Base-by-base conservation (phyloP, 2,888 invertebrate species). In the Lasius platythorax region DNA sequence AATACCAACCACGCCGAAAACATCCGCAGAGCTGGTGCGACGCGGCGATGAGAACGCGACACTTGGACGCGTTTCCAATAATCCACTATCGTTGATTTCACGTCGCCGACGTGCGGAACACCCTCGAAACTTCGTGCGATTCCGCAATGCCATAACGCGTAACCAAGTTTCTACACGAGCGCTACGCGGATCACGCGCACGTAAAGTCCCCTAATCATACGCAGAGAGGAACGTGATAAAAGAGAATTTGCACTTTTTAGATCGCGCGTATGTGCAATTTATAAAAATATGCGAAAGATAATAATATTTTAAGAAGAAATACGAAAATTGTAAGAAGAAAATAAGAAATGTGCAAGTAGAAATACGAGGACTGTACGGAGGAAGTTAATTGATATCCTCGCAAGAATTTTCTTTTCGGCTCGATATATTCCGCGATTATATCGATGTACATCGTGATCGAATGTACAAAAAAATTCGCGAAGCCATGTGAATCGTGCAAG, bases 11-110 rank as follows among this genome's bases (percentile, higher is more conserved):
- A 72, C 53, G 33, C 56, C 30, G 56, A 84, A 74, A 50, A 72
- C 40, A 63, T 73, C 33, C 28, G 30, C 64, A 15, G n/a, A 30
- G 23, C 43, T n/a, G 1, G 43, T 33, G 79, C 4, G 23, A 43
- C 43, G 30, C 33, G 76, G 23, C 74, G 58, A 84, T 33, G 63
- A 63, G 76, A 33, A 64, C 23, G 50, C 40, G 67, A 33, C 70
- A 70, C 76, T 85, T 76, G 76, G 43, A 56, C 46, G 61, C 63
- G 58, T 87, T 83, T 67, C 78, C 85, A 78, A 83, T 83, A 87
- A 88, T 88, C 82, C 74, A 37, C 72, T 46, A 11, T 23, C 61
- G 33, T 70, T 63, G 56, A 83, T 78, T 73, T 64, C 30, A 53
- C 63, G 61, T 43, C 43, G 76, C 53, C 67, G 40, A 75, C 63